Evolutionary conservation across 2,888 invertebrate genomes (phyloP), one percentile per base, ranked within the genome.

Genomic region (Lapara coniferarum): DNA sequence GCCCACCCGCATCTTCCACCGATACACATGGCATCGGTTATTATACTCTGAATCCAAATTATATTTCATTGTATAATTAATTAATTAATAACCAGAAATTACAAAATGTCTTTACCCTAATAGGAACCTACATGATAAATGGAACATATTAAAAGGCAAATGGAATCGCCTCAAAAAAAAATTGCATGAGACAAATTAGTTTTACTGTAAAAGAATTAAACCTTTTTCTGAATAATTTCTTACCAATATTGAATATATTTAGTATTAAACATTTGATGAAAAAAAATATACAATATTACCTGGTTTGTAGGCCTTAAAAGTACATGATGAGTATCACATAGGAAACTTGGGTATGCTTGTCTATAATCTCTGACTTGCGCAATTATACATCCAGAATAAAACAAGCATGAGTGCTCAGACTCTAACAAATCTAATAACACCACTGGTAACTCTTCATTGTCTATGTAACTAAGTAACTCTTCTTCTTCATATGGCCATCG

Each of bases 381-480:
- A 85, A 98, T 97, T 74, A 98, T 96, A 93, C 98, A 98, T 73
- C 98, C 98, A 78, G 96, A 97, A 89, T 98, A 98, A 92, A 98
- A 97, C 72, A 98, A 94, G 89, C 97, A 97, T 68, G 97, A 97
- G 85, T 97, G 96, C 84, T 97, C 96, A 10, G 96, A 95, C 85
- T 97, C 98, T 72, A 98, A 91, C 76, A 98, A 92, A 87, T 98
- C 98, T 73, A 97, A 95, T 71, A 98, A 94, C 84, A 97, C 96
- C 72, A 98, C 97, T 67, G 98, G 98, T 85, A 99, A 93, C 92
- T 98, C 97, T 89, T 98, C 98, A 89, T 97, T 97, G 89, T 98
- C 98, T 81, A 98, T 96, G 87, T 97, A 98, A 84, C 97, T 96
- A 77, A 98, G 94, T 74, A 98, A 90, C 84, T 97, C 96, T 84